Base-by-base conservation (phyloP, 2,888 invertebrate species). In the Zhuqinia jingwanae region DNA sequence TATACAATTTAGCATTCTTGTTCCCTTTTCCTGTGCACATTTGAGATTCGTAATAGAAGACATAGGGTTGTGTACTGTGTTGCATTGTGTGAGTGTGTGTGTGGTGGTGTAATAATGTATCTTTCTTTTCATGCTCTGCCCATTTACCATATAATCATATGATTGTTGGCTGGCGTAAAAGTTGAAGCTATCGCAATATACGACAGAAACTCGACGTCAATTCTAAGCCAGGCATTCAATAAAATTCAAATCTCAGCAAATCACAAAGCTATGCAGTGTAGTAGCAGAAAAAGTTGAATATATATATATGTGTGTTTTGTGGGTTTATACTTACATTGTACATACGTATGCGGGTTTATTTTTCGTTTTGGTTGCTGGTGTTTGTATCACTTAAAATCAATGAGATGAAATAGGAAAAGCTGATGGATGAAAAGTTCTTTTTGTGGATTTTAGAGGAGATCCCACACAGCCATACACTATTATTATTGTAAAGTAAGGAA, bases 331-430 rank as follows among this genome's bases (percentile, higher is more conserved):
- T n/a, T n/a, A n/a, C n/a, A n/a, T n/a, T n/a, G 47, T 78, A 78
- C 78, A n/a, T n/a, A n/a, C n/a, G n/a, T n/a, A n/a, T n/a, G n/a
- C n/a, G n/a, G n/a, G n/a, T n/a, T n/a, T n/a, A n/a, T 50, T 65
- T 63, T 78, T 63, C 27, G 47, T 30, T 78, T 78, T 56, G n/a
- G n/a, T n/a, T n/a, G 42, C 27, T 70, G 73, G 75, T 75, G 82
- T 73, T 82, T 82, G 75, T 82, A 82, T 82, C 82, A 82, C 82
- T 82, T 82, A 82, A 81, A 82, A 73, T 82, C 82, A 82, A 82
- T 82, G 82, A 82, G 82, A 75, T 82, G 82, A 82, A 82, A 82
- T 82, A 63, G 73, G 75, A 73, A 82, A 82, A 82, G 82, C 82
- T 82, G 82, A 60, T 60, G 75, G 82, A 82, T 82, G 75, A 63